Evolutionary conservation across 2,113 vertebrate species (phyloP), one percentile per base, ranked within the genome.

Genomic region (Athene cunicularia): DNA sequence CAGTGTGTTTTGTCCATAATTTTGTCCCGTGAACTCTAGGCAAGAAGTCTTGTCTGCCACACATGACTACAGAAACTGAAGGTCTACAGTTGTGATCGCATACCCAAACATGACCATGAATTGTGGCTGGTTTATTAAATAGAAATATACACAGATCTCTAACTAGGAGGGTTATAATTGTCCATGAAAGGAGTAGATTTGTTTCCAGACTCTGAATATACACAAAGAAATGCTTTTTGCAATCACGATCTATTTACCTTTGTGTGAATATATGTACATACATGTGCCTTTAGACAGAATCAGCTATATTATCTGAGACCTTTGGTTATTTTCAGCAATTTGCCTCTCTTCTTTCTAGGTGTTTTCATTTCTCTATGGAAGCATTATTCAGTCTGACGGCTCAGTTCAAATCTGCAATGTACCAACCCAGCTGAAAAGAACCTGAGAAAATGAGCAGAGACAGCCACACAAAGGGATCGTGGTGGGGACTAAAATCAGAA

Each of bases 361-460:
- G 20, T 88, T 94, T 80, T 96, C 39, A 43, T 88, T 93, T 90
- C 66, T 35, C 75, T 84, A 60, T 9, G 24, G 86, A 93, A 81
- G 45, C 59, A 81, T 88, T 93, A 83, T 80, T 95, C 95, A 73
- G 41, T 81, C 76, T 84, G 86, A 93, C 9, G 72, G 73, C 90
- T 84, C 74, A 56, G 70, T 80, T 94, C 82, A 96, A 96, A 94
- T 60, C 55, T 60, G 79, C 12, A 59, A 5, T 50, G 37, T 91
- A 92, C 1, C 0, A 94, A 88, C 30, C 12, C 62, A 88, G 58
- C 52, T 91, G 86, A 95, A 97, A 97, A 94, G 86, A 96, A 90
- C 72, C 79, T 83, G 86, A 94, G 80, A 80, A 92, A 97, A 95
- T 27, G 30, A 97, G 63, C 71, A 86, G 67, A 97, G 89, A 84